Evolutionary conservation across 1,140 invertebrate species (phyloP).

Genomic region (Drosophila triauraria): DNA sequence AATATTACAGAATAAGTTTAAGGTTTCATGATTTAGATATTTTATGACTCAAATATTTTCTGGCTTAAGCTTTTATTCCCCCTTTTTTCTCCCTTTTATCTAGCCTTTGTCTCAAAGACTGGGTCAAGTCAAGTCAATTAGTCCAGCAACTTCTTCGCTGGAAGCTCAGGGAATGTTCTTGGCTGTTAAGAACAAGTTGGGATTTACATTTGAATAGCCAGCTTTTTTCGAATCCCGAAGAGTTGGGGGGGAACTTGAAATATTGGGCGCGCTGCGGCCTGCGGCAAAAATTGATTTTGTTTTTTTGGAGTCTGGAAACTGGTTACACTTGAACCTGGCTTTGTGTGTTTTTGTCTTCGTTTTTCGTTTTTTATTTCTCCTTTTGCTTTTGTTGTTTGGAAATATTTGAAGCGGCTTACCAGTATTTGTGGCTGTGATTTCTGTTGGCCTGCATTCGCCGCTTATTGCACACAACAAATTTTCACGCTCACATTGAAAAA

Average conservation of each 20-base stretch:
- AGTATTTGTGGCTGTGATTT: slow-evolving; percentile 23
- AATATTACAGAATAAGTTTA: too few species aligned
- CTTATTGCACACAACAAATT: slow-evolving; percentile 68
- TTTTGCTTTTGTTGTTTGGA: slow-evolving; percentile 38
- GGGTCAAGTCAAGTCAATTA: slow-evolving; percentile 28
- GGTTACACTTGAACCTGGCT: slow-evolving; percentile 80
- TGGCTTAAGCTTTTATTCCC: background rate
- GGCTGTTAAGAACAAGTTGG: slow-evolving; percentile 59
- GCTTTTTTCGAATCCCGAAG: slow-evolving; percentile 25
- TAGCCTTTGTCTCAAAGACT: slow-evolving; percentile 13
- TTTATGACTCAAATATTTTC: background rate
- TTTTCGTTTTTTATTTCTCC: slow-evolving; percentile 15
- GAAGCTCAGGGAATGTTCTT: slow-evolving; percentile 21
- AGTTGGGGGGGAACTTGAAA: slow-evolving; percentile 52
- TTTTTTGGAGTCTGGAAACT: slow-evolving; percentile 62
- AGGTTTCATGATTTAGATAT: background rate
- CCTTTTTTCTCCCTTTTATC: background rate
- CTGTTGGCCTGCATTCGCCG: slow-evolving; percentile 71
- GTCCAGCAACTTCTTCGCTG: slow-evolving; percentile 22
- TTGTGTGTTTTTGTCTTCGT: slow-evolving; percentile 12
- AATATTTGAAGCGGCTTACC: slow-evolving; percentile 69
- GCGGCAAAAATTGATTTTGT: slow-evolving; percentile 35
- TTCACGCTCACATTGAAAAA: slow-evolving; percentile 49
- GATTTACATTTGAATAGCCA: slow-evolving; percentile 72
- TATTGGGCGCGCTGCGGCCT: slow-evolving; percentile 48